Percentiles rank a stretch among this genome's conserved stretches.
Conservation (phyloP, 2,888 invertebrate species). For the Pantelozetes paolii region DNA sequence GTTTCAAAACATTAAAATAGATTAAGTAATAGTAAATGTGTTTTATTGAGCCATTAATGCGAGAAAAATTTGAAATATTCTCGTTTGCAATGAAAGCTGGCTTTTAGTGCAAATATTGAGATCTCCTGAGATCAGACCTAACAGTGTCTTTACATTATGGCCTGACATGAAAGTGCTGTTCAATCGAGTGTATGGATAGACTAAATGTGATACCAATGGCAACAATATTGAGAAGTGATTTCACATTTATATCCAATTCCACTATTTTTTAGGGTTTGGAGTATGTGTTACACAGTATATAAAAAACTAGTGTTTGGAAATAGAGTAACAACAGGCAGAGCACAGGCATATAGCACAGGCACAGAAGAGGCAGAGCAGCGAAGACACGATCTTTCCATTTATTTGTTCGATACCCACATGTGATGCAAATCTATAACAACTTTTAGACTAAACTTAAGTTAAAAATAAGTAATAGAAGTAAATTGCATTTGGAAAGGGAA, state of each 20-base stretch:
- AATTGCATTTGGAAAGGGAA: slow-evolving; percentile 30
- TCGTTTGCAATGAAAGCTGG: slow-evolving; percentile 7
- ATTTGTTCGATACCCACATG: slow-evolving; percentile 35
- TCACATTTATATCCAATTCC: slow-evolving; percentile 19
- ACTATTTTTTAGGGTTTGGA: neutral
- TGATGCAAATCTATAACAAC: slow-evolving; percentile 35
- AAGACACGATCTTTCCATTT: slow-evolving; percentile 36
- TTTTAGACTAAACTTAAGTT: slow-evolving; percentile 5
- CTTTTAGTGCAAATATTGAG: slow-evolving; percentile 35
- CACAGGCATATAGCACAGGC: slow-evolving; percentile 21
- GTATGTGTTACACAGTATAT: neutral
- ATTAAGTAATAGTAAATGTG: slow-evolving; percentile 34
- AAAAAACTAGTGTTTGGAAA: neutral
- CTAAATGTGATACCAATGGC: slow-evolving; percentile 16
- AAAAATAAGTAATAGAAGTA: slow-evolving; percentile 30
- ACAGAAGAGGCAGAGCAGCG: neutral
- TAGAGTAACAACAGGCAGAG: slow-evolving; percentile 26
- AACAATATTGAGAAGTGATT: slow-evolving; percentile 23
- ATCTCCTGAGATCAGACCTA: slow-evolving; percentile 33
- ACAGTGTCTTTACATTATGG: slow-evolving; percentile 33
- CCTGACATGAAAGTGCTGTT: slow-evolving; percentile 26
- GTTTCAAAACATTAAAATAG: slow-evolving; percentile 4
- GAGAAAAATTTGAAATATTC: slow-evolving; percentile 31
- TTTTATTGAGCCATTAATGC: slow-evolving; percentile 30
- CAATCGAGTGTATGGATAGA: slow-evolving; percentile 11